Percentiles rank a stretch among this genome's conserved stretches.
Evolutionary conservation across 2,113 vertebrate genomes (phyloP).

Genomic region (Paracyprichromis sp.): DNA sequence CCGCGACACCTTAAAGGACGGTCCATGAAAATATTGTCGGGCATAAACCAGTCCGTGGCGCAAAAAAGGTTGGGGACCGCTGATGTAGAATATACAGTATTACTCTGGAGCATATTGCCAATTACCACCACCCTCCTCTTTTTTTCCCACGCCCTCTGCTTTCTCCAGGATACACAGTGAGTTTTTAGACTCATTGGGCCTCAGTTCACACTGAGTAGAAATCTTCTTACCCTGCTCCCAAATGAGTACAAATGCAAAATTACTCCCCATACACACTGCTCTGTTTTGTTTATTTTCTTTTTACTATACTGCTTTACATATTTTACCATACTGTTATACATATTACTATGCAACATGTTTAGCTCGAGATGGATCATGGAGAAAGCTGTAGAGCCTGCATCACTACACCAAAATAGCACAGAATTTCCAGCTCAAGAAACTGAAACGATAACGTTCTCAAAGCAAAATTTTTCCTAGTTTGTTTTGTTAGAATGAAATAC

Average conservation of each 20-base stretch:
- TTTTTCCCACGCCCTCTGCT: fast-evolving
- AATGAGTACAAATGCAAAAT: neutral
- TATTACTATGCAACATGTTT: neutral
- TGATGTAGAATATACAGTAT: neutral
- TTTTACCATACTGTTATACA: neutral
- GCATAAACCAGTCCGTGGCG: too few relatives aligned
- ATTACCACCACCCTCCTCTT: neutral
- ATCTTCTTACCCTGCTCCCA: neutral
- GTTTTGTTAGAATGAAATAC: neutral
- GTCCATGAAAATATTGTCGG: too few relatives aligned
- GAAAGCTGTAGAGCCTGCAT: neutral
- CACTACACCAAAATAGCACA: neutral
- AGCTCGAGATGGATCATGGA: neutral
- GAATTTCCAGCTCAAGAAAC: neutral
- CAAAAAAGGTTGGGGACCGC: too few relatives aligned
- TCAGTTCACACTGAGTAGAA: neutral
- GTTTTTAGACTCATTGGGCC: neutral
- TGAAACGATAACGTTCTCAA: neutral
- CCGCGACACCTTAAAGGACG: too few relatives aligned
- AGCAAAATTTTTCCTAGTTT: neutral
- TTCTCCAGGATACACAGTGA: neutral
- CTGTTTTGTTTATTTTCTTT: neutral
- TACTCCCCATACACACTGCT: neutral
- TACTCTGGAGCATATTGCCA: fast-evolving
- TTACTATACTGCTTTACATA: neutral